phyloP scores from a whole-genome alignment of 2,797 vertebrate genomes.

The Mallotus villosus region DNA sequence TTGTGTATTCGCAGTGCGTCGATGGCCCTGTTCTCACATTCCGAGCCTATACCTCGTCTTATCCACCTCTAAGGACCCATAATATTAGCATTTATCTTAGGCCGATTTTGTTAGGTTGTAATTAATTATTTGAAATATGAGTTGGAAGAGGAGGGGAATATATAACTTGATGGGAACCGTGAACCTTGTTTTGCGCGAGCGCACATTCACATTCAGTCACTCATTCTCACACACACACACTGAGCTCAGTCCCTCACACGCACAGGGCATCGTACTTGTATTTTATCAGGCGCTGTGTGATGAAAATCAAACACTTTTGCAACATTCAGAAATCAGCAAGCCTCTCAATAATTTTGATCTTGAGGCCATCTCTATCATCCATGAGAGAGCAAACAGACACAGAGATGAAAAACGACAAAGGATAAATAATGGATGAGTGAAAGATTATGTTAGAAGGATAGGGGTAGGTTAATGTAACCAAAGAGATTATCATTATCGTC shows the following conservation, averaged over 20 bases:
- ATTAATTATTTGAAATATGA: slow-evolving; percentile 79
- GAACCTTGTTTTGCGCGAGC: neutral
- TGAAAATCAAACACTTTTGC: neutral
- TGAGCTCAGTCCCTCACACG: neutral
- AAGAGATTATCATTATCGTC: slow-evolving; percentile 5
- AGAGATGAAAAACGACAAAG: slow-evolving; percentile 64
- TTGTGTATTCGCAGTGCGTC: slow-evolving; percentile 65
- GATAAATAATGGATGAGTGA: slow-evolving; percentile 66
- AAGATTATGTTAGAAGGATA: neutral
- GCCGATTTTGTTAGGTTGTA: slow-evolving; percentile 72
- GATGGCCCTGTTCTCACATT: slow-evolving; percentile 40
- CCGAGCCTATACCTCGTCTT: slow-evolving; percentile 48
- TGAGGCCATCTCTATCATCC: slow-evolving; percentile 50
- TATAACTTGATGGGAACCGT: slow-evolving; percentile 55
- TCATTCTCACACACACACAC: neutral
- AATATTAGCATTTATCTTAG: slow-evolving; percentile 76
- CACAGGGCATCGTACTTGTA: neutral
- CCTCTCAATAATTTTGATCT: slow-evolving; percentile 44
- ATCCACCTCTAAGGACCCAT: slow-evolving; percentile 66
- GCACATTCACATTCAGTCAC: neutral
- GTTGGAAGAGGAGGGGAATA: slow-evolving; percentile 44
- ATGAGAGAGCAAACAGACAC: slow-evolving; percentile 47
- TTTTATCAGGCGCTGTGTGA: neutral
- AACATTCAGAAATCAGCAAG: slow-evolving; percentile 19
- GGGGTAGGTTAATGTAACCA: slow-evolving; percentile 33